These are phyloP conservation scores for Tanytarsus gracilentus DNA, from an alignment of 2,888 invertebrate genomes.

Conservation along the genomic window DNA sequence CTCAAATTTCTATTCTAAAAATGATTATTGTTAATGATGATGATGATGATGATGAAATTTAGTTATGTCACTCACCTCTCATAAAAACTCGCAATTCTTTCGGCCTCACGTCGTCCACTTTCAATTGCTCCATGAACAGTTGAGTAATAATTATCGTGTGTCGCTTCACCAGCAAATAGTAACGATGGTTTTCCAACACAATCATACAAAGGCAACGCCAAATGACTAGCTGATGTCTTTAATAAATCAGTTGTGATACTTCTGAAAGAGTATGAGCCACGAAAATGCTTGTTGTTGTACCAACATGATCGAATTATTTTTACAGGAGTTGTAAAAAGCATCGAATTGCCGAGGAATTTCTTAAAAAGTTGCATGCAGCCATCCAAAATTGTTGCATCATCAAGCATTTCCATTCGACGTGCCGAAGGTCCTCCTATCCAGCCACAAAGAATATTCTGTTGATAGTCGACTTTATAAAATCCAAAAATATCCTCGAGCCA, in stretches of 20 bases:
- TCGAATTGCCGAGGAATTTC: slow-evolving; percentile 45
- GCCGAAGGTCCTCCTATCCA: slow-evolving; percentile 55
- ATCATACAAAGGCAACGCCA: slow-evolving; percentile 44
- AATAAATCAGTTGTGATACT: slow-evolving; percentile 37
- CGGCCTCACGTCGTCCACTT: slow-evolving; percentile 55
- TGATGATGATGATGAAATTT: no score
- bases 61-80: not conserved
- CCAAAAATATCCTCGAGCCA: slow-evolving; percentile 48
- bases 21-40: no score
- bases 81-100: slow-evolving; percentile 42
- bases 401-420: slow-evolving; percentile 47
- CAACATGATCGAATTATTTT: slow-evolving; percentile 11
- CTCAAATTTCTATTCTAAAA: no score
- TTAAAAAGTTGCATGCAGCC: slow-evolving; percentile 47
- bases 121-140: slow-evolving; percentile 58
- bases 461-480: slow-evolving; percentile 51
- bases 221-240: slow-evolving; percentile 31
- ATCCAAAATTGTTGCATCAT: slow-evolving; percentile 45
- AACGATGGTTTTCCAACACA: slow-evolving; percentile 41
- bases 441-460: slow-evolving; percentile 50
- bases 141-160: slow-evolving; percentile 49
- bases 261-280: slow-evolving; percentile 51
- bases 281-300: slow-evolving; percentile 10
- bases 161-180: slow-evolving; percentile 54
- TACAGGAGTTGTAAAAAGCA: slow-evolving; percentile 36